Evolutionary conservation across 2,888 invertebrate species (phyloP).

Genomic region (Tetragonula carbonaria): DNA sequence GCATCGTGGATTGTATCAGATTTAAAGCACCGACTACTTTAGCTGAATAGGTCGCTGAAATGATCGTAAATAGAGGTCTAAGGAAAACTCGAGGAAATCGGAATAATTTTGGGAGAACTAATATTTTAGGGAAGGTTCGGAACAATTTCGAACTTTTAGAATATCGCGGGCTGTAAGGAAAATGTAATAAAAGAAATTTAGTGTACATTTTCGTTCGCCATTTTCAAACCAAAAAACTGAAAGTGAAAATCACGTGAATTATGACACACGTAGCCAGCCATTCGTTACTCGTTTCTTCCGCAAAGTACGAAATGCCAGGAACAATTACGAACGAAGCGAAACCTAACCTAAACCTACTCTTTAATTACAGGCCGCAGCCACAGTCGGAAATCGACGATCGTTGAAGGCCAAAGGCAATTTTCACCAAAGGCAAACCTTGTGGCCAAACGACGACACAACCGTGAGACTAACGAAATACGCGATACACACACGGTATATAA

Average conservation of each 20-base stretch:
- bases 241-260: slow-evolving; percentile 10
- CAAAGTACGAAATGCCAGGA: not conserved
- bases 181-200: too few relatives aligned
- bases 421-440: too few relatives aligned
- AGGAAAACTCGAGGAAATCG: too few relatives aligned
- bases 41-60: too few relatives aligned
- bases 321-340: slow-evolving; percentile 6
- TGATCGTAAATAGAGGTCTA: too few relatives aligned
- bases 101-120: too few relatives aligned
- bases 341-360: not conserved
- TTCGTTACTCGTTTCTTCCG: not conserved
- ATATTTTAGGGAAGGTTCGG: too few relatives aligned
- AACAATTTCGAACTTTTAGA: too few relatives aligned
- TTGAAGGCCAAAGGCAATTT: not conserved
- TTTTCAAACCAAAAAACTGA: not conserved
- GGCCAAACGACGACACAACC: slow-evolving; percentile 42
- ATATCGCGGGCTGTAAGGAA: too few relatives aligned
- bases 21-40: too few relatives aligned
- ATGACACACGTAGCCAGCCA: not conserved
- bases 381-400: slow-evolving; percentile 11
- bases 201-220: too few relatives aligned
- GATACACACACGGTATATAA: slow-evolving; percentile 10
- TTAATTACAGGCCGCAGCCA: slow-evolving; percentile 21
- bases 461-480: slow-evolving; percentile 55
- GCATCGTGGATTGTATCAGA: too few relatives aligned